Evolutionary conservation across 2,113 vertebrate species (phyloP), one percentile per base, ranked within the genome.

Genomic region (Pelecanus crispus): DNA sequence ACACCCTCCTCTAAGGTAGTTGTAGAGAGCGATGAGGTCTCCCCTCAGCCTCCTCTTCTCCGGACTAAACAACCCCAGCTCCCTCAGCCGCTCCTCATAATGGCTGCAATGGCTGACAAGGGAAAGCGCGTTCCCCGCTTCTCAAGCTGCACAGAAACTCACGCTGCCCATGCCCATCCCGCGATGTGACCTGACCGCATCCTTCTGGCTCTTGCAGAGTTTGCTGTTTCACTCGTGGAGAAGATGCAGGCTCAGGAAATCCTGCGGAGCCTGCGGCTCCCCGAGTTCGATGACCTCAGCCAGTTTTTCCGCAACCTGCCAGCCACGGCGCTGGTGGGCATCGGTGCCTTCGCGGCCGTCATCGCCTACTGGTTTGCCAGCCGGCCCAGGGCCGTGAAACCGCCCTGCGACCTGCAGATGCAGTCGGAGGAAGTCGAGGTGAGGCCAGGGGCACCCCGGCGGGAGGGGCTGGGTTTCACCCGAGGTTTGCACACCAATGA

Each of bases 161-260:
- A 0, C 0, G 17, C 56, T 28, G 45, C 68, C 82, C 11, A 1
- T 26, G 34, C 32, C 58, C 6, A 0, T 5, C 31, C 38, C 1
- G 0, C 6, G 1, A 7, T 8, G 10, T 18, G 59, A 2, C 56
- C 65, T 83, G 49, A 19, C 32, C 13, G 8, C 24, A 1, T 77
- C 74, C 73, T 9, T 65, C 83, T 79, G 75, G 50, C 85, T 90
- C 94, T 92, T 78, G 63, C 98, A 99, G 99, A 99, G 98, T 97
- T 99, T 45, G 98, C 98, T 71, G 97, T 99, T 92, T 99, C 98
- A 0, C 97, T 99, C 81, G 98, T 98, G 98, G 99, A 99, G 98
- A 99, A 99, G 98, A 99, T 99, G 99, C 99, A 99, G 97, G 98
- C 98, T 73, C 99, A 99, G 97, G 99, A 99, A 87, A 98, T 99